Conservation (phyloP, 2,113 vertebrate species). For the Sisor rabdophorus region DNA sequence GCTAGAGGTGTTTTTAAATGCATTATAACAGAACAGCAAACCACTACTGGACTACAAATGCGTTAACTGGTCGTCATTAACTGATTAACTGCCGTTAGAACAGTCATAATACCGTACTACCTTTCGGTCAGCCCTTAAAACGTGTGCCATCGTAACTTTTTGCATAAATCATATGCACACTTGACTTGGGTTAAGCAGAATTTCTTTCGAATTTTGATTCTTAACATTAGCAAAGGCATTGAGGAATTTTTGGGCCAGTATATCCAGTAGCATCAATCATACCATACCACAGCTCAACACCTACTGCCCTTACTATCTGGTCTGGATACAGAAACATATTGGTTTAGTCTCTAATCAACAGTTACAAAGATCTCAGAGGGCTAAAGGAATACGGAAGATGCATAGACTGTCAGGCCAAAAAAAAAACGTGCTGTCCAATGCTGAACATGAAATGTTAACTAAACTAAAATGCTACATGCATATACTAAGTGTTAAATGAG, state of each 20-base stretch:
- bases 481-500: not conserved
- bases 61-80: not conserved
- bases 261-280: not conserved
- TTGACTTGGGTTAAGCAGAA: not conserved
- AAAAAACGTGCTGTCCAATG: slow-evolving; percentile 15
- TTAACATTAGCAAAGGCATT: not conserved
- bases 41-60: too few relatives aligned
- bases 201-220: not conserved
- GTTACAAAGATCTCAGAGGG: not conserved
- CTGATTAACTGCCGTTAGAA: not conserved
- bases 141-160: not conserved
- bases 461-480: slow-evolving; percentile 31
- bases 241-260: slow-evolving; percentile 7
- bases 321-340: slow-evolving; percentile 22
- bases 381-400: not conserved
- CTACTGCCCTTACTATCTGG: not conserved
- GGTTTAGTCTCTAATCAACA: slow-evolving; percentile 10
- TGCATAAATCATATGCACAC: not conserved
- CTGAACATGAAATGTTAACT: slow-evolving; percentile 14
- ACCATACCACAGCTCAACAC: not conserved
- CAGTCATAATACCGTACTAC: slow-evolving; percentile 1
- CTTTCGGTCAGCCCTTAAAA: not conserved
- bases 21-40: not conserved
- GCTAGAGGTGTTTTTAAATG: not conserved
- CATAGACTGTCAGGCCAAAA: slow-evolving; percentile 26